Evolutionary conservation across 35 echinoderm and acorn worm species (phyloP), one percentile per base, ranked within the genome.

Genomic region (Hemicentrotus pulcherrimus): DNA sequence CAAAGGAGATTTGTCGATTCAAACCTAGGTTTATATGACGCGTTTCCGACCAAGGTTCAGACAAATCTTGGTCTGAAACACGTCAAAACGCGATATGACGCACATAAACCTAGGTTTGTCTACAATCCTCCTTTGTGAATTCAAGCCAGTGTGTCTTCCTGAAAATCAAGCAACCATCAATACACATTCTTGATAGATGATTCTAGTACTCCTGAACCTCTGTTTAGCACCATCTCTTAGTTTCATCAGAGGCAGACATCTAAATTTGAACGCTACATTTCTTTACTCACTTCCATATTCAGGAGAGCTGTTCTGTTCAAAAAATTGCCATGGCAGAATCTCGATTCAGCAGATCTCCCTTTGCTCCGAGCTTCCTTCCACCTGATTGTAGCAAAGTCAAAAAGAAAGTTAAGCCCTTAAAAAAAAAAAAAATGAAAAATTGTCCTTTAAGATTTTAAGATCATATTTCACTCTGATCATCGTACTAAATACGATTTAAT

Each of bases 301-400:
- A 99, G 85, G 18, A 99, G 95, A 94, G 97, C 94, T 28, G 95
- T 99, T 90, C 98, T 97, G 90, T 96, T 99, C 30, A 99, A 32
- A 61, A 99, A 99, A 55, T 99, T 99, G 11, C 88, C 96, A 47
- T 92, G 86, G 28, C 98, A 99, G 95, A 95, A 99, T 71, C 93
- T 95, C 19, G 86, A 45, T 94, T 99, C 98, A 11, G 96, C 96
- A 41, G 52, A 85, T 94, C 91, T 96, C 4, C 98, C 98, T 90
- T 95, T 95, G 8, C 61, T 93, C 33, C 86, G 86, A 32, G 98
- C 96, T 90, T 97, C 92, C 90, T 97, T 96, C 98, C 98, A 99
- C 52, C 98, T 99, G 86, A 85, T 31, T 18, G 32, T 28, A 28
- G 7, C 19, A 78, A 41, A 41, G 35, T 41, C 35, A 41, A 41